Evolutionary conservation across 1,140 invertebrate species (phyloP).

Genomic region (Mercenaria mercenaria): DNA sequence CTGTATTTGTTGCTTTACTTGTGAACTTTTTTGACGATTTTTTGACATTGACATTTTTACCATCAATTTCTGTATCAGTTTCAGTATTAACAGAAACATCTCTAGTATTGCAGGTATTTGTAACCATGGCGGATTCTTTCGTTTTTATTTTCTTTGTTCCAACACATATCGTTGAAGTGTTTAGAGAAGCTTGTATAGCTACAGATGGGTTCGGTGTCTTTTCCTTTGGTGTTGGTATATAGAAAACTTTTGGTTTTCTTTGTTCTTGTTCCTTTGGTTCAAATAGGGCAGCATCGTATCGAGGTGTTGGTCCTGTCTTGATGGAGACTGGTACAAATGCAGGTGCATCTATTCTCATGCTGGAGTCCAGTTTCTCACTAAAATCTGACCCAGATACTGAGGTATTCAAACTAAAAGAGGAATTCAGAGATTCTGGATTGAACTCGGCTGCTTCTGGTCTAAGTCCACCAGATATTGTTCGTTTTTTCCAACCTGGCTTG

Average conservation of each 20-base stretch:
- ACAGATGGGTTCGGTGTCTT: background rate
- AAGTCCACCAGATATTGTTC: background rate
- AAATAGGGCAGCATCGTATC: background rate
- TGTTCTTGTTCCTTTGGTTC: background rate
- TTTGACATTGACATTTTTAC: background rate
- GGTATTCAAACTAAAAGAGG: constrained; percentile 13
- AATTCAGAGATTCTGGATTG: constrained; percentile 30
- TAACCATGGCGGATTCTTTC: constrained; percentile 12
- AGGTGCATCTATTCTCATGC: constrained; percentile 30
- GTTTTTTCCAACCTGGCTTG: background rate
- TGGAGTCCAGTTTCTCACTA: background rate
- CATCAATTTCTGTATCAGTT: background rate
- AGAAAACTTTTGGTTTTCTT: background rate
- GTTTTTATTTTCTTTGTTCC: constrained; percentile 15
- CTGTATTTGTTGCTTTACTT: constrained; percentile 14
- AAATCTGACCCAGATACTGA: background rate
- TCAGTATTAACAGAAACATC: constrained; percentile 45
- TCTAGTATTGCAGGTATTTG: constrained; percentile 20
- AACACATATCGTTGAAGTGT: background rate
- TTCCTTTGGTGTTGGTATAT: background rate
- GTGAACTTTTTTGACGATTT: background rate
- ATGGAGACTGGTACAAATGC: constrained; percentile 21
- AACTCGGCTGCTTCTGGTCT: constrained; percentile 26
- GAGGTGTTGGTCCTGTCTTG: background rate
- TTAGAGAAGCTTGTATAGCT: constrained; percentile 7